These are phyloP conservation scores for Tretioscincus oriximinensis DNA, from an alignment of 2,113 vertebrate species.

Conservation along the genomic window DNA sequence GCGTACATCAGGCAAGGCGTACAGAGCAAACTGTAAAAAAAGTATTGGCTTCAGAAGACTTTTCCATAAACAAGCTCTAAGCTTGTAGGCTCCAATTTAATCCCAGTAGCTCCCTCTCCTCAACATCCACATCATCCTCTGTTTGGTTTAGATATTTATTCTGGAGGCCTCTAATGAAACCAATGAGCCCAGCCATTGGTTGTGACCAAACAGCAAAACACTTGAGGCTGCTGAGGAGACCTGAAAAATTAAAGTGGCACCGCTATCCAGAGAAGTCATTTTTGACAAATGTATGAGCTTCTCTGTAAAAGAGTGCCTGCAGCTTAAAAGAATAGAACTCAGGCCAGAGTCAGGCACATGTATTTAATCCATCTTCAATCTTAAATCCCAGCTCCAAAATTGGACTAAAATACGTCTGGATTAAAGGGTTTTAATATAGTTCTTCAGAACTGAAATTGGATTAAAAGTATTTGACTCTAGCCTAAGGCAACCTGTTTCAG, in stretches of 20 bases:
- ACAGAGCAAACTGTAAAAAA: neutral
- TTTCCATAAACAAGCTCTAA: conserved; percentile 18
- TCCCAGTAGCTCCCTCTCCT: neutral
- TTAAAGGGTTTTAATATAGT: no score
- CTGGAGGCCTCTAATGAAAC: neutral
- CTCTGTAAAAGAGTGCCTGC: neutral
- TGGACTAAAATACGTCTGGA: no score
- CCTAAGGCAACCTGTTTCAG: no score
- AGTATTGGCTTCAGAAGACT: neutral
- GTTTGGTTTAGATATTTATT: conserved; percentile 16
- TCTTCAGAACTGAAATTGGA: no score
- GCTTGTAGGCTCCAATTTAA: neutral
- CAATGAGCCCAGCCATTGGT: conserved; percentile 19
- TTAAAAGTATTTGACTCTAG: no score
- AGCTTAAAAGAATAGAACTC: neutral
- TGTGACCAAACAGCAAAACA: neutral
- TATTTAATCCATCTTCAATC: neutral
- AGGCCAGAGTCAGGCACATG: neutral
- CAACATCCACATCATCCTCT: neutral
- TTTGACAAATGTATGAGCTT: neutral
- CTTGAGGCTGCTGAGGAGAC: neutral
- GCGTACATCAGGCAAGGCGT: neutral
- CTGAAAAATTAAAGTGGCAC: neutral
- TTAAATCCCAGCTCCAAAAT: no score
- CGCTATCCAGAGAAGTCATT: no score